These are phyloP conservation scores for Chionoecetes opilio DNA, from an alignment of 1,140 invertebrate species.

Conservation along the genomic window DNA sequence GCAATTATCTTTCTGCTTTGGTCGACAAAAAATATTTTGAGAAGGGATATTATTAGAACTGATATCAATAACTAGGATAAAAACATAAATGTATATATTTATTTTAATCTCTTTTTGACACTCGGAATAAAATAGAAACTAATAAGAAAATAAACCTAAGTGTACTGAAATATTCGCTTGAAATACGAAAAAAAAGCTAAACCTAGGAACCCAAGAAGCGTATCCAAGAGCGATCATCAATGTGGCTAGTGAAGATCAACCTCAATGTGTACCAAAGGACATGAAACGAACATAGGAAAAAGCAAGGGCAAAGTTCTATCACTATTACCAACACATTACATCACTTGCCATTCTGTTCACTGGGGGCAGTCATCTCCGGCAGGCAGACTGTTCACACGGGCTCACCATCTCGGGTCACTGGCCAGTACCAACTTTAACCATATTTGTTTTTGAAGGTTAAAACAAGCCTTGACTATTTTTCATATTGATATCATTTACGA, in stretches of 20 bases:
- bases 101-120: constrained; percentile 22
- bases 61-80: constrained; percentile 22
- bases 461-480: background rate
- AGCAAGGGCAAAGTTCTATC: constrained; percentile 63
- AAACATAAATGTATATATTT: constrained; percentile 32
- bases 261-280: constrained; percentile 32
- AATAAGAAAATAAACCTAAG: background rate
- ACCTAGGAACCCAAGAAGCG: background rate
- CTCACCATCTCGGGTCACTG: background rate
- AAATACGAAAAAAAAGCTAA: background rate
- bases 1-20: constrained; percentile 20
- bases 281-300: background rate
- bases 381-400: constrained; percentile 36
- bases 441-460: background rate
- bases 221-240: constrained; percentile 40
- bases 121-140: constrained; percentile 1
- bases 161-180: background rate
- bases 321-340: constrained; percentile 74
- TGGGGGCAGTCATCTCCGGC: constrained; percentile 19
- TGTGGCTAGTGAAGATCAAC: constrained; percentile 39
- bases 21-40: constrained; percentile 30
- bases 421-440: background rate
- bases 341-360: constrained; percentile 76
- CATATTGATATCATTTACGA: background rate
- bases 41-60: constrained; percentile 10